phyloP scores from a whole-genome alignment of 2,888 invertebrate species.

The Scaptomyza reducta region DNA sequence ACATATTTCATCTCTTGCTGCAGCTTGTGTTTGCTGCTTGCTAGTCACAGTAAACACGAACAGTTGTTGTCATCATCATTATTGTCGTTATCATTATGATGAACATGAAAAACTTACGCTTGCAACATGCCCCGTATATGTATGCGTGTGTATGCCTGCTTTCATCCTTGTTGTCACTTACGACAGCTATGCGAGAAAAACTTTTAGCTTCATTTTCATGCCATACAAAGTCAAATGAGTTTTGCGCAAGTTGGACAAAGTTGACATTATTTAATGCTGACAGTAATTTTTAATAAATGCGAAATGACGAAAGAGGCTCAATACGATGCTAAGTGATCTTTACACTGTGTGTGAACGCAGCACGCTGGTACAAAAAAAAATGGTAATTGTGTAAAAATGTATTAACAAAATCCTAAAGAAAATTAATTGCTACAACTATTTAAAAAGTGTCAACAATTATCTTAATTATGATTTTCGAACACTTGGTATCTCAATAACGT shows the following conservation, averaged over 20 bases:
- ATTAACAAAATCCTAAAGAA: background rate
- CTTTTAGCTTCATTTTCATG: slow-evolving; percentile 72
- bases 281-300: slow-evolving; percentile 71
- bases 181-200: slow-evolving; percentile 44
- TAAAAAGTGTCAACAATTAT: slow-evolving; percentile 2
- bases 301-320: slow-evolving; percentile 35
- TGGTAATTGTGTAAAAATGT: background rate
- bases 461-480: slow-evolving; percentile 5
- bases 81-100: slow-evolving; percentile 23
- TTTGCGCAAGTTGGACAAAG: slow-evolving; percentile 59
- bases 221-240: slow-evolving; percentile 74
- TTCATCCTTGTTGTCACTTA: slow-evolving; percentile 39
- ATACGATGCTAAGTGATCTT: slow-evolving; percentile 12
- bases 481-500: slow-evolving; percentile 14
- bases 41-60: slow-evolving; percentile 30
- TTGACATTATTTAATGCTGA: slow-evolving; percentile 68
- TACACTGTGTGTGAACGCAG: background rate
- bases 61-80: slow-evolving; percentile 31
- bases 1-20: slow-evolving; percentile 28
- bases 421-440: background rate
- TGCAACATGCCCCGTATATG: slow-evolving; percentile 37
- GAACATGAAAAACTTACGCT: slow-evolving; percentile 41
- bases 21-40: background rate
- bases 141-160: slow-evolving; percentile 4
- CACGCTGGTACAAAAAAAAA: slow-evolving; percentile 1